Percentiles rank a stretch among this genome's conserved stretches.
Conservation (phyloP, 2,113 vertebrate species). For the Mesocricetus auratus region DNA sequence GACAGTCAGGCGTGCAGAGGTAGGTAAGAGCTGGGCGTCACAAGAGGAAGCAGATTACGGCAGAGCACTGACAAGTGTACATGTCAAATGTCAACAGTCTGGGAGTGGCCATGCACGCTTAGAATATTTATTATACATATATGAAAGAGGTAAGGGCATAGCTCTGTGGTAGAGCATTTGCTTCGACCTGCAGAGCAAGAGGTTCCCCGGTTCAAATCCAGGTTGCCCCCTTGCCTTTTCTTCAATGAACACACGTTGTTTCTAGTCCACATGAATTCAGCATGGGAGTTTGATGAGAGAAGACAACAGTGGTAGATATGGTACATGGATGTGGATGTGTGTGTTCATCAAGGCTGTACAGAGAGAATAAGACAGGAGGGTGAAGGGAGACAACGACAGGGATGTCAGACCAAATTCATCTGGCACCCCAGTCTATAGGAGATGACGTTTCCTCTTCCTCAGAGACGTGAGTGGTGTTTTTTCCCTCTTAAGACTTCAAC, state of each 20-base stretch:
- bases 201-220: slow-evolving; percentile 5
- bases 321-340: neutral
- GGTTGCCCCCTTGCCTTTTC: neutral
- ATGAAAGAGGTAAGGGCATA: neutral
- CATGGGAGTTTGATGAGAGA: neutral
- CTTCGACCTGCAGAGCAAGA: slow-evolving; percentile 33
- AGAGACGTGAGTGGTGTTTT: neutral
- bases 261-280: neutral
- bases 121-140: neutral
- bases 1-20: neutral
- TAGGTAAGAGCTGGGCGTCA: neutral
- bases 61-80: neutral
- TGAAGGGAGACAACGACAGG: neutral
- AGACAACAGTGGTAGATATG: neutral
- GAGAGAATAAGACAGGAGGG: neutral
- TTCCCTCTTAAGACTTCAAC: neutral
- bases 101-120: neutral
- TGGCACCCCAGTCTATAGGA: neutral
- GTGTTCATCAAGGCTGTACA: neutral
- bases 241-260: neutral
- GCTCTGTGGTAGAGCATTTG: slow-evolving; percentile 18
- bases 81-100: neutral
- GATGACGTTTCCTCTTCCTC: neutral
- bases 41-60: neutral
- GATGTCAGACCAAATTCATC: neutral